A percentile compares a stretch with the other conserved stretches of the same genome.
Evolutionary conservation across 2,888 invertebrate genomes (phyloP).

Genomic region (Dasysyrphus tricinctus): DNA sequence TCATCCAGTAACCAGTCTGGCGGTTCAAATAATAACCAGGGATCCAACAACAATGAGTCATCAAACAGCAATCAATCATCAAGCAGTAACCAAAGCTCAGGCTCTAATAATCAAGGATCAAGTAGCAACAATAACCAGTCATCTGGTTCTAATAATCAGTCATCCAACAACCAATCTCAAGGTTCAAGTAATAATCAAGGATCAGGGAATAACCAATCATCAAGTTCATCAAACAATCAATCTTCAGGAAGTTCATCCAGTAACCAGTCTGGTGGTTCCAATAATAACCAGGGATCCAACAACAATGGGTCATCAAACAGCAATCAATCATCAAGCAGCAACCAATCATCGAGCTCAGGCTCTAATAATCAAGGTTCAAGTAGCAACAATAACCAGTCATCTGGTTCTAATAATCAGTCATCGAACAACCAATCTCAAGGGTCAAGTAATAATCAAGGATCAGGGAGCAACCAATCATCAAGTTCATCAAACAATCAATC

Average conservation of each 20-base stretch:
- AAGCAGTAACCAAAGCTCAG: constrained; percentile 7
- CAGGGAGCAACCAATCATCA: too few relatives aligned
- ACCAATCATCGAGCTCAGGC: not conserved
- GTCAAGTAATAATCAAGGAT: constrained; percentile 44
- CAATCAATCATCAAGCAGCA: constrained; percentile 50
- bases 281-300: constrained; percentile 62
- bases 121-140: constrained; percentile 44
- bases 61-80: constrained; percentile 22
- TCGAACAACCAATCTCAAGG: constrained; percentile 30
- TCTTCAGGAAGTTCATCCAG: constrained; percentile 42
- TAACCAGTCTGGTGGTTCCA: constrained; percentile 12
- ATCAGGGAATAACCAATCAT: not conserved
- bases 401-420: constrained; percentile 6
- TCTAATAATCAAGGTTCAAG: constrained; percentile 54
- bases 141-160: constrained; percentile 26
- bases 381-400: constrained; percentile 27
- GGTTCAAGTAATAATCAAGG: constrained; percentile 23
- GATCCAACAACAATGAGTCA: constrained; percentile 54
- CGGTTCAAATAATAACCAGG: constrained; percentile 57
- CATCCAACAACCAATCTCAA: constrained; percentile 31
- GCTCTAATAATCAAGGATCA: constrained; percentile 12
- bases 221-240: constrained; percentile 51
- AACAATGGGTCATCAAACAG: constrained; percentile 64
- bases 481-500: constrained; percentile 28
- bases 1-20: constrained; percentile 17